Conservation (phyloP, 2,888 invertebrate genomes). For the Tenthredo mesomela region DNA sequence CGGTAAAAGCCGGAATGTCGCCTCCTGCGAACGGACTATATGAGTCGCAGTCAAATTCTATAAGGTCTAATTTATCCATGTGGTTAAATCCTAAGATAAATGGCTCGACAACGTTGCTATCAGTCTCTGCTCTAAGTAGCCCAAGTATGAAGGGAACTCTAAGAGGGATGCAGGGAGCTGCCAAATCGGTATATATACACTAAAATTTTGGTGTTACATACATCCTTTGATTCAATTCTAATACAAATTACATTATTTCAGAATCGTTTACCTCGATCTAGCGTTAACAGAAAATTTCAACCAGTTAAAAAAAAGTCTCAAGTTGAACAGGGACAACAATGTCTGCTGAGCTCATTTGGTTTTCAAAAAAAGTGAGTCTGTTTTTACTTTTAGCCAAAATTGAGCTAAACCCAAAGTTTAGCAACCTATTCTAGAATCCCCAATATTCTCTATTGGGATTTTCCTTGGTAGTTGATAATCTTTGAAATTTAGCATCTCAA, state of each 20-base stretch:
- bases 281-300: constrained; percentile 68
- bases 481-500: neutral
- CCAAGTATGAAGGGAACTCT: neutral
- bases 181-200: constrained; percentile 26
- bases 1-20: constrained; percentile 57
- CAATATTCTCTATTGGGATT: no score
- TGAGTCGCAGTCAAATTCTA: constrained; percentile 38
- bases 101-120: constrained; percentile 12
- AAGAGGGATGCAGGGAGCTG: constrained; percentile 15
- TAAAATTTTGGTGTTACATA: constrained; percentile 21
- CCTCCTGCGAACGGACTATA: constrained; percentile 32
- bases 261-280: constrained; percentile 57
- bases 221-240: constrained; percentile 42
- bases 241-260: constrained; percentile 52
- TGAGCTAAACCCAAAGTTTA: neutral
- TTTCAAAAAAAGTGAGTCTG: constrained; percentile 82
- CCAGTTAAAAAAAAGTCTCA: constrained; percentile 73
- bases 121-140: neutral
- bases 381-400: neutral
- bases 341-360: constrained; percentile 84
- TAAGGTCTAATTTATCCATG: constrained; percentile 56
- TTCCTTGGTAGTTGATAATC: neutral
- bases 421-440: neutral
- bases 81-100: constrained; percentile 61
- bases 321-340: constrained; percentile 79